Conservation (phyloP, 1,140 invertebrate species). For the Archegozetes longisetosus region DNA sequence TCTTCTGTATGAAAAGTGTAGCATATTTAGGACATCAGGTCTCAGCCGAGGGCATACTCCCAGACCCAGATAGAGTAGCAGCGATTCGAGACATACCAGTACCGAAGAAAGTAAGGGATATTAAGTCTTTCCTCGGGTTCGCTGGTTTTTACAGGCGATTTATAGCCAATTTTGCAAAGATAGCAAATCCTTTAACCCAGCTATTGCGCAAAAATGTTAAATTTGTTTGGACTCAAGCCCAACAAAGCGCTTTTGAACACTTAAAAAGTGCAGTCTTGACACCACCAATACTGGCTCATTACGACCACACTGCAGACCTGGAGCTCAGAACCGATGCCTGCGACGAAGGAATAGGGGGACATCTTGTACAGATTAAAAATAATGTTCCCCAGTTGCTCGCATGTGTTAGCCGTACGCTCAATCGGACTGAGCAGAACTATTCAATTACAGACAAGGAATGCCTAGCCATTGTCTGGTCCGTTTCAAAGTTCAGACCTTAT, state of each 20-base stretch:
- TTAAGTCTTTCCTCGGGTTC: too few relatives aligned
- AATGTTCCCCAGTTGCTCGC: constrained; percentile 4
- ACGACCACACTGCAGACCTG: constrained; percentile 12
- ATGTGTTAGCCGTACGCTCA: constrained; percentile 18
- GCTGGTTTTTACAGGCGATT: constrained; percentile 20
- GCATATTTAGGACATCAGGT: too few relatives aligned
- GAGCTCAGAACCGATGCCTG: constrained; percentile 18
- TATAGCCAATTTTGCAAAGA: constrained; percentile 17
- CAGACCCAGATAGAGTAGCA: too few relatives aligned
- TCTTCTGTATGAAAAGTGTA: too few relatives aligned
- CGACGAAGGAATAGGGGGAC: constrained; percentile 16
- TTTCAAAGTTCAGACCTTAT: constrained; percentile 21
- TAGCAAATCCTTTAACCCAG: constrained; percentile 16
- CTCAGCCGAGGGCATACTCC: too few relatives aligned
- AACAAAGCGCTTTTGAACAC: constrained; percentile 25
- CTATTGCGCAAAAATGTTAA: constrained; percentile 19
- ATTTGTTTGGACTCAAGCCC: constrained; percentile 15
- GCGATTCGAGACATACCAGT: too few relatives aligned
- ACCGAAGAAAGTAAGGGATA: too few relatives aligned
- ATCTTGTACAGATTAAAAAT: constrained; percentile 9
- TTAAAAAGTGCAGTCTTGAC: constrained; percentile 27
- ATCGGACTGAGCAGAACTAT: constrained; percentile 16
- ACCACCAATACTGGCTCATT: constrained; percentile 7
- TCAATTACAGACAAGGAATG: constrained; percentile 18
- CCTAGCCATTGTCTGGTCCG: constrained; percentile 21